Percentiles rank a stretch among this genome's conserved stretches.
phyloP scores from a whole-genome alignment of 1,140 invertebrate species.

The Oryctes rhinoceros region DNA sequence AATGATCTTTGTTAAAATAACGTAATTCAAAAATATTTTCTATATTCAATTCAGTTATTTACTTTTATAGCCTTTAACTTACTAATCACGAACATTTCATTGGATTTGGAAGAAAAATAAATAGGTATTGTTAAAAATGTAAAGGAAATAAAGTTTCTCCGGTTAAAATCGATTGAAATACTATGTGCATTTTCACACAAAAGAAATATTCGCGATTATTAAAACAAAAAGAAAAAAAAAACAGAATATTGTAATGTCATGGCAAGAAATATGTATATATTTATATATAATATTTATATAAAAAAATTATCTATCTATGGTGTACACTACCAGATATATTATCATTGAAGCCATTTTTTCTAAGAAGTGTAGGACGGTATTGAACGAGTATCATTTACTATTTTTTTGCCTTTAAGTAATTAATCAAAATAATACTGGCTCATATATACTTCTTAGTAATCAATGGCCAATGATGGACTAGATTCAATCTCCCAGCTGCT shows the following conservation, averaged over 20 bases:
- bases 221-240: constrained; percentile 19
- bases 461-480: constrained; percentile 56
- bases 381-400: constrained; percentile 53
- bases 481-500: constrained; percentile 54
- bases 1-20: constrained; percentile 28
- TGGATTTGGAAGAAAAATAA: neutral
- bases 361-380: constrained; percentile 58
- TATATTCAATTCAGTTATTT: constrained; percentile 42
- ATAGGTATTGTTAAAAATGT: neutral
- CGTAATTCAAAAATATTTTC: constrained; percentile 40
- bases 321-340: constrained; percentile 54
- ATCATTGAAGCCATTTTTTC: constrained; percentile 53
- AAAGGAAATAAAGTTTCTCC: neutral
- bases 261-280: constrained; percentile 51
- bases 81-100: constrained; percentile 32
- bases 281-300: constrained; percentile 44
- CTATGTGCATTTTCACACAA: neutral
- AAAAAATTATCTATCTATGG: constrained; percentile 54
- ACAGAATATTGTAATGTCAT: constrained; percentile 50
- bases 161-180: constrained; percentile 18
- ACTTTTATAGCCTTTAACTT: constrained; percentile 41
- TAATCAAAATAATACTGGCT: constrained; percentile 57
- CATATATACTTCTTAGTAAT: constrained; percentile 54
- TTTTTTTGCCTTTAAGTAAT: constrained; percentile 37
- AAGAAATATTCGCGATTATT: constrained; percentile 32